Conservation (phyloP, 2,888 invertebrate species). For the Choreutis nemorana region DNA sequence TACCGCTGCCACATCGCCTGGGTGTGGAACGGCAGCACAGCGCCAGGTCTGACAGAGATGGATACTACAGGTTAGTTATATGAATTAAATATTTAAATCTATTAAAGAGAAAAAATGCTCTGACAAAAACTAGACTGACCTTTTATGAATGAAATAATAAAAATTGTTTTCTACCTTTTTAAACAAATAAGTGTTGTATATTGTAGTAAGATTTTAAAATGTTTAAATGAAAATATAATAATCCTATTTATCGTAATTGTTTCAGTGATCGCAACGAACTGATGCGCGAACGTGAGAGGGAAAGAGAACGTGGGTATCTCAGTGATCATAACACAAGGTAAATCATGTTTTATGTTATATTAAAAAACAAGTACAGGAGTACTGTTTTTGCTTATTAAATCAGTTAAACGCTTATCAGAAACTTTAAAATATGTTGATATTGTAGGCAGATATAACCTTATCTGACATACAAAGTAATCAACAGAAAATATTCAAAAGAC, state of each 20-base stretch:
- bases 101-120: too few relatives aligned
- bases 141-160: neutral
- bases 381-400: too few relatives aligned
- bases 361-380: too few relatives aligned
- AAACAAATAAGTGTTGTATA: neutral
- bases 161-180: neutral
- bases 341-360: too few relatives aligned
- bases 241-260: conserved; percentile 12
- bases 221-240: conserved; percentile 1
- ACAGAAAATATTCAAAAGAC: too few relatives aligned
- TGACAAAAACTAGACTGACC: neutral
- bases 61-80: conserved; percentile 76
- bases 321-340: conserved; percentile 85
- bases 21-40: conserved; percentile 70
- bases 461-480: too few relatives aligned
- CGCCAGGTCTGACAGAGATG: conserved; percentile 74
- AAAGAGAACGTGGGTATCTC: conserved; percentile 72
- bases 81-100: too few relatives aligned
- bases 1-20: conserved; percentile 80
- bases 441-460: too few relatives aligned
- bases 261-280: conserved; percentile 84
- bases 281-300: conserved; percentile 76
- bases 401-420: too few relatives aligned
- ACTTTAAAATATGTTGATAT: too few relatives aligned
- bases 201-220: neutral